Base-by-base conservation (phyloP, 2,113 vertebrate genomes). In the Leucosticte australis region DNA sequence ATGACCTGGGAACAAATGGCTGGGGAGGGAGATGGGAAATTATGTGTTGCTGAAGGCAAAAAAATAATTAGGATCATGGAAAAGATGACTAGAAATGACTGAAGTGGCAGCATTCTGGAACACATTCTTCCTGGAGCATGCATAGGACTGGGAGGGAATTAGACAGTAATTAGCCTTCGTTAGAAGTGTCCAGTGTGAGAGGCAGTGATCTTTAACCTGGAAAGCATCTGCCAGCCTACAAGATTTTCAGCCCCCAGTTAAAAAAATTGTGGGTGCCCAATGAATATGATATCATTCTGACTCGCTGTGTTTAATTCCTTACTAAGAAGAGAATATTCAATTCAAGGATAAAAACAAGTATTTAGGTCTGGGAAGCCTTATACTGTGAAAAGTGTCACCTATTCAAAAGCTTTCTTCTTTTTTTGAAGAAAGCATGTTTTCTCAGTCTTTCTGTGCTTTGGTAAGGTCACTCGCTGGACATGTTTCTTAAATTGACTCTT, bases 161-260 rank as follows among this genome's bases (percentile, higher is more conserved):
- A 81, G 33, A 22, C 41, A 39, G 10, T 82, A 78, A n/a, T 1
- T 62, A 63, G 16, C 22, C 46, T 50, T 83, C 0, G 0, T 57
- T 83, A n/a, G 27, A 74, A 63, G 33, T 35, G 26, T 78, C 50
- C 23, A 23, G 11, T 15, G 9, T 80, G 46, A 62, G 70, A 53
- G 5, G 7, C 4, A 2, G 6, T 67, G 64, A 31, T 67, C 49
- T 77, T 57, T 42, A 73, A 52, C 28, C 8, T 57, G 18, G 26
- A 35, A 70, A 73, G 31, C 37, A 74, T 24, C 63, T 81, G 19
- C 30, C 33, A 57, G 7, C 15, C 42, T 63, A 8, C 11, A 76
- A 46, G 44, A 76, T 86, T 75, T 60, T 84, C 3, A 10, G 27
- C 33, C 8, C 14, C 35, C 9, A 80, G 18, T 2, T 89, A 41